These are phyloP conservation scores for Oscheius myriophilus DNA, from an alignment of 2,888 invertebrate genomes.

Conservation along the genomic window DNA sequence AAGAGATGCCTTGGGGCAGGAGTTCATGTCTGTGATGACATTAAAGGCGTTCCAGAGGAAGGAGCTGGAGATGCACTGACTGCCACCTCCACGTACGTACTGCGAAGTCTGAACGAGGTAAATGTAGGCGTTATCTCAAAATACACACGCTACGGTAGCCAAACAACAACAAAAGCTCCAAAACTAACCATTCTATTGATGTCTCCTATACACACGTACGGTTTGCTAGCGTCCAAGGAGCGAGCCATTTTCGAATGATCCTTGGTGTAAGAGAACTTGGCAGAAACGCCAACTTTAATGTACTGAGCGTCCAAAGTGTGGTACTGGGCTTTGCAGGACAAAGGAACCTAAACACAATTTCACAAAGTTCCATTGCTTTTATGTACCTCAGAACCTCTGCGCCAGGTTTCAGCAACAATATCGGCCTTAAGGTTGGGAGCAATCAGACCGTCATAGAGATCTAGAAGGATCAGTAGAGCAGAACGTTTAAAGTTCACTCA, in stretches of 20 bases:
- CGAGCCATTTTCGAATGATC: constrained; percentile 91
- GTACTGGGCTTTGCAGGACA: constrained; percentile 50
- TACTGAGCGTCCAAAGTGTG: constrained; percentile 54
- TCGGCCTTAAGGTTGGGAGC: constrained; percentile 80
- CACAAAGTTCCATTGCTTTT: not conserved
- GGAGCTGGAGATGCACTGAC: constrained; percentile 81
- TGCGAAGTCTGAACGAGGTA: constrained; percentile 78
- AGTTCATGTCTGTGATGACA: constrained; percentile 47
- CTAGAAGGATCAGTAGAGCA: constrained; percentile 70
- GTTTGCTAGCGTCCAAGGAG: constrained; percentile 71
- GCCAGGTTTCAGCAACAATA: constrained; percentile 87
- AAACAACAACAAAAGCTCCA: not conserved
- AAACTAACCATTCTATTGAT: constrained; percentile 84
- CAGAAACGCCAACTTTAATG: constrained; percentile 48
- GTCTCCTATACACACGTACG: constrained; percentile 90
- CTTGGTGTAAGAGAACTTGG: constrained; percentile 71
- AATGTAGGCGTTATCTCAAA: not conserved
- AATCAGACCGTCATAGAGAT: constrained; percentile 84
- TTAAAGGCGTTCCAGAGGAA: constrained; percentile 80
- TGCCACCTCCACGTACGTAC: constrained; percentile 84
- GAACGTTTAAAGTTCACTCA: constrained; percentile 53
- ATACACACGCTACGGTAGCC: not conserved
- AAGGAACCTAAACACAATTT: constrained; percentile 27
- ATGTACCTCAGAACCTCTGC: constrained; percentile 80
- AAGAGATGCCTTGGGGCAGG: constrained; percentile 23